Percentiles rank a stretch among this genome's conserved stretches.
Conservation (phyloP, 2,113 vertebrate species). For the Petaurus breviceps region DNA sequence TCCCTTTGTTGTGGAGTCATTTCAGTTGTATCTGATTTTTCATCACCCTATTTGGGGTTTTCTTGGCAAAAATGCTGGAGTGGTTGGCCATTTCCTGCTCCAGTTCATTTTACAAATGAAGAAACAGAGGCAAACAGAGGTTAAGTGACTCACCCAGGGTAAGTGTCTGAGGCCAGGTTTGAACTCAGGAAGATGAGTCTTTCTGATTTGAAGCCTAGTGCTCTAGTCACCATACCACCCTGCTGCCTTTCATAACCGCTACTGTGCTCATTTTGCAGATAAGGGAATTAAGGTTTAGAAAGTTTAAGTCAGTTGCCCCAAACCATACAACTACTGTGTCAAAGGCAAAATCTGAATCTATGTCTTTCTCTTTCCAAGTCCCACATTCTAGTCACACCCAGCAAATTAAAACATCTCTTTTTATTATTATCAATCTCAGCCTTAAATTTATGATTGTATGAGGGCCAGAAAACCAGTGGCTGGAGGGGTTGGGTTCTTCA, state of each 20-base stretch:
- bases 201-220: not conserved
- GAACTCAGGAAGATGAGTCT: not conserved
- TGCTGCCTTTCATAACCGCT: not conserved
- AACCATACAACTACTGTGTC: not conserved
- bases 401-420: not conserved
- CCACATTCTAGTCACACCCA: not conserved
- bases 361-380: not conserved
- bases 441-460: not conserved
- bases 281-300: not conserved
- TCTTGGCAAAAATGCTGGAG: too few relatives aligned
- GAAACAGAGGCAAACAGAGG: too few relatives aligned
- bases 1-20: too few relatives aligned
- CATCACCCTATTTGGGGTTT: not conserved
- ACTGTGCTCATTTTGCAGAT: not conserved
- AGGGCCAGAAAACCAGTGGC: not conserved
- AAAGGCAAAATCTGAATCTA: not conserved
- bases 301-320: not conserved
- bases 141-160: not conserved
- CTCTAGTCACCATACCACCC: not conserved
- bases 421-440: not conserved
- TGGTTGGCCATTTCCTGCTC: not conserved
- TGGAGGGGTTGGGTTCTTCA: not conserved
- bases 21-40: not conserved
- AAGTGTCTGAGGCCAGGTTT: not conserved
- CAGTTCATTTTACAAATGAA: not conserved